Conservation (phyloP, 2,113 vertebrate genomes). For the Gavia stellata region DNA sequence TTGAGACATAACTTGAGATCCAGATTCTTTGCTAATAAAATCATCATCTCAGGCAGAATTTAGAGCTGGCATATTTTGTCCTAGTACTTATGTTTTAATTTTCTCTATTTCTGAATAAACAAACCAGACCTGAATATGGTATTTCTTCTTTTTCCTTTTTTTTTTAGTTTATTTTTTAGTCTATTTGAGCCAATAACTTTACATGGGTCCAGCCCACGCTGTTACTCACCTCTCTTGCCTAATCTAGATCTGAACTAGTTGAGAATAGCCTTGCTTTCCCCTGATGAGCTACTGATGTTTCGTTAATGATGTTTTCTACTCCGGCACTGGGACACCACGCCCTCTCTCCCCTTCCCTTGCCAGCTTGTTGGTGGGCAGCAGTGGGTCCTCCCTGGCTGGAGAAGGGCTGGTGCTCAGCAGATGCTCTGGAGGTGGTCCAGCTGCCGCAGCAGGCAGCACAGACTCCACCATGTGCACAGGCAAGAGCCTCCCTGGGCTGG, state of each 20-base stretch:
- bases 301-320: not conserved
- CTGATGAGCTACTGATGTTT: constrained; percentile 43
- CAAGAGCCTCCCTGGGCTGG: not conserved
- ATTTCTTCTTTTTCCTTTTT: not conserved
- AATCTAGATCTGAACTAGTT: constrained; percentile 44
- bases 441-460: not conserved
- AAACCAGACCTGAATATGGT: constrained; percentile 35
- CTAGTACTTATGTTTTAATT: constrained; percentile 56
- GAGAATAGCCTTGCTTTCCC: constrained; percentile 21
- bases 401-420: not conserved
- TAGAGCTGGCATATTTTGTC: constrained; percentile 49
- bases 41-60: constrained; percentile 62
- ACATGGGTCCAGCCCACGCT: not conserved
- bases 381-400: not conserved
- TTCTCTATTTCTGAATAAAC: constrained; percentile 59
- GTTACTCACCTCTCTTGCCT: constrained; percentile 56
- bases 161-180: not conserved
- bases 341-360: not conserved
- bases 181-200: constrained; percentile 8
- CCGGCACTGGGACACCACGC: not conserved
- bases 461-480: not conserved
- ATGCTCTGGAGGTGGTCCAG: not conserved
- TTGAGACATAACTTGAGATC: constrained; percentile 48
- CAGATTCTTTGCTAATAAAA: constrained; percentile 65
- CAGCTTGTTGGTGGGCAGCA: not conserved